Evolutionary conservation across 1,140 invertebrate genomes (phyloP), one percentile per base, ranked within the genome.

Genomic region (Wasmannia auropunctata): DNA sequence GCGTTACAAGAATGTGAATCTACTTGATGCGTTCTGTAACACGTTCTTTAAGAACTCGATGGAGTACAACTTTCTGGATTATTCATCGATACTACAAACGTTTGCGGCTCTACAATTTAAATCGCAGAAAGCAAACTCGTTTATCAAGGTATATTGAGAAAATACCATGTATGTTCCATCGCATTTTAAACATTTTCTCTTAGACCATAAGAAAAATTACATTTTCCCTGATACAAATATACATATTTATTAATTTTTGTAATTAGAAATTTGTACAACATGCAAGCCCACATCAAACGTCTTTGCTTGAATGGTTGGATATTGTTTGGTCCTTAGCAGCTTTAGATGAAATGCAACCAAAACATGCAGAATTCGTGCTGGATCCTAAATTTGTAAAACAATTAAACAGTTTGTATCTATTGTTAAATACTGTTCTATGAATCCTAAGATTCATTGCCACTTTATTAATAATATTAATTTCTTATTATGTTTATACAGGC

Each of bases 81-180:
- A 72, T 31, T 72, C 51, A 14, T 72, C 79, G 10, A 83, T 83
- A 58, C 4, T 83, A 5, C 79, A 83, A 72, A 83, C 79, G 14
- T 83, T 83, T 58, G 79, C 79, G 11, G 67, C 67, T 43, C 19
- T 83, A 7, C 51, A 46, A 4, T 60, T 46, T 34, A 83, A 83
- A 43, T 58, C 79, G 1, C 11, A 72, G n/a, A 58, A 22, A 7
- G 25, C 25, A 22, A 83, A 25, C 0, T 6, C 2, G 1, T 74
- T 83, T 72, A 31, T 83, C 2, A 3, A 72, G 19, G 79, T 83
- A 72, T 19, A n/a, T 58, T 16, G 19, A 31, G 6, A 56, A 11
- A 28, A 70, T 34, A 19, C 69, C 8, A 67, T 1, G 3, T n/a
- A 25, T 56, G 11, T 70, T 49, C 3, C n/a, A 46, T 46, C 7